Percentiles rank a stretch among this genome's conserved stretches.
These are phyloP conservation scores for Fragum whitleyi DNA, from an alignment of 2,888 invertebrate genomes.

Conservation along the genomic window DNA sequence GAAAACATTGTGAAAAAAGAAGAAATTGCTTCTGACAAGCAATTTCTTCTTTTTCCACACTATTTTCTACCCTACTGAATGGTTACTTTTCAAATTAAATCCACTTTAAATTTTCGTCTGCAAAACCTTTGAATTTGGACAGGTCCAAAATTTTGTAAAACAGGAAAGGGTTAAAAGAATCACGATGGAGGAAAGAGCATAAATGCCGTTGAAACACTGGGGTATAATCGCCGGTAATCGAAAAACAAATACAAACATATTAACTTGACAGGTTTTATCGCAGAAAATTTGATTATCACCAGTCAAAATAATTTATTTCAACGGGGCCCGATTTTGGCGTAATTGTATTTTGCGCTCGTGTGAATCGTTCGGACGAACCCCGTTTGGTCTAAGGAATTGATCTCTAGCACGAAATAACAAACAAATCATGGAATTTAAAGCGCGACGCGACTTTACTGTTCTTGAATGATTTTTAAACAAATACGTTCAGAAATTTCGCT, in stretches of 20 bases:
- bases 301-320: conserved; percentile 63
- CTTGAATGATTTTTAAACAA: no score
- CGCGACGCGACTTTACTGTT: no score
- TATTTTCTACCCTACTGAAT: no score
- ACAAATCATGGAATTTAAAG: not conserved
- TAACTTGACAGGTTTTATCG: conserved; percentile 60
- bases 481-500: no score
- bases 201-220: conserved; percentile 12
- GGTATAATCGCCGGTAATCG: conserved; percentile 41
- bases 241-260: conserved; percentile 61
- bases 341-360: conserved; percentile 46
- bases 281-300: conserved; percentile 60
- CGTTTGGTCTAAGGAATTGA: conserved; percentile 36
- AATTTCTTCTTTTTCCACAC: no score
- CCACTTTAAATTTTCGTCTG: no score
- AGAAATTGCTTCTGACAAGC: no score
- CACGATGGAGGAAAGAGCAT: not conserved
- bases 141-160: no score
- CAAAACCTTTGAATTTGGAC: no score
- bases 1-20: no score
- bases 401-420: not conserved
- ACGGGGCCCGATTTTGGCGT: conserved; percentile 54
- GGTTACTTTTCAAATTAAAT: no score
- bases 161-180: no score
- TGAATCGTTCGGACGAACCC: conserved; percentile 39